Evolutionary conservation across 2,888 invertebrate species (phyloP).

Genomic region (Alcis repandata): DNA sequence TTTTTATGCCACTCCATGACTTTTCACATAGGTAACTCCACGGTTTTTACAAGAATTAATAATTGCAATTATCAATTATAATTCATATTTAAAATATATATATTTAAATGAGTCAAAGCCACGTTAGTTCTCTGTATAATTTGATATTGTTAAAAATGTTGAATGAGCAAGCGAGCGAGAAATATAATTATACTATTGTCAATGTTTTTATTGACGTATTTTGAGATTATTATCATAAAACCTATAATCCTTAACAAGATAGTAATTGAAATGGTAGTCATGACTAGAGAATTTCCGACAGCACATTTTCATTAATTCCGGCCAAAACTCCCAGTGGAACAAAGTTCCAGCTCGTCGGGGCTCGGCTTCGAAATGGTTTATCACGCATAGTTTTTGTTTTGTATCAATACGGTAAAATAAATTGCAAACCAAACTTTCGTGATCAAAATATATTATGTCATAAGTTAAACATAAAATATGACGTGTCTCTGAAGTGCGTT

Average conservation of each 20-base stretch:
- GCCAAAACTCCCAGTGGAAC: neutral
- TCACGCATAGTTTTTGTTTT: conserved; percentile 5
- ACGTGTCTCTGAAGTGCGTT: no score
- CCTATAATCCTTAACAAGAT: neutral
- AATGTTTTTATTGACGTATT: neutral
- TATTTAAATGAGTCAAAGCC: no score
- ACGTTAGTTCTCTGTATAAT: no score
- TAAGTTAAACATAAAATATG: no score
- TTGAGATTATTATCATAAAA: neutral
- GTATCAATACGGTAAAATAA: conserved; percentile 9
- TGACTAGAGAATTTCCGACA: conserved; percentile 1
- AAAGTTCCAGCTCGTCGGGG: conserved; percentile 2
- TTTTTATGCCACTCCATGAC: no score
- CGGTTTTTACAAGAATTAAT: no score
- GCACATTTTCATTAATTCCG: conserved; percentile 3
- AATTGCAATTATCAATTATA: no score
- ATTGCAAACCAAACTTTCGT: neutral
- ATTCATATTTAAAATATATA: no score
- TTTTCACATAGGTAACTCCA: no score
- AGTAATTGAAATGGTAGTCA: neutral
- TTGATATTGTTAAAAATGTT: no score
- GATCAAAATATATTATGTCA: no score
- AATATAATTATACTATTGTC: neutral
- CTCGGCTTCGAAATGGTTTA: conserved; percentile 13
- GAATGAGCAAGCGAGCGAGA: no score